Percentiles rank a stretch among this genome's conserved stretches.
These are phyloP conservation scores for Erpobdella octoculata DNA, from an alignment of 2,888 invertebrate genomes.

Conservation along the genomic window DNA sequence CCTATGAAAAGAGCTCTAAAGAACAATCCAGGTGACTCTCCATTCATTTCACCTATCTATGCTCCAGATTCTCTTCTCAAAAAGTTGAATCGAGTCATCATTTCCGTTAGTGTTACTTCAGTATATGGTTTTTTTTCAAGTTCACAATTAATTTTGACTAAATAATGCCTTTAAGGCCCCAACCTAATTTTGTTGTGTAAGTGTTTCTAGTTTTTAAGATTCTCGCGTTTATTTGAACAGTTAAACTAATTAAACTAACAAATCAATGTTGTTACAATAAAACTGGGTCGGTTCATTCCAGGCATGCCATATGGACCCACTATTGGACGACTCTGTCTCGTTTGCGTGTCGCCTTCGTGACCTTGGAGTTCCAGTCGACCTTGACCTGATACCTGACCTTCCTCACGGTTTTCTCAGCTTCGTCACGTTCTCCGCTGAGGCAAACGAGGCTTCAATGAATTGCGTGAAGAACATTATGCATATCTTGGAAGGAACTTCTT, in stretches of 20 bases:
- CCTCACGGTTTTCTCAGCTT: conserved; percentile 97
- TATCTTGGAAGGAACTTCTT: no score
- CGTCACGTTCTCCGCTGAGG: conserved; percentile 70
- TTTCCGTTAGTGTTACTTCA: conserved; percentile 65
- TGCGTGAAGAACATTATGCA: conserved; percentile 31
- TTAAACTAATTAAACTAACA: no score
- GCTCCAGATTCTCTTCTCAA: conserved; percentile 71
- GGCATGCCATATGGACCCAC: conserved; percentile 84
- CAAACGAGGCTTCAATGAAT: conserved; percentile 57
- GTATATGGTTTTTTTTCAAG: no score
- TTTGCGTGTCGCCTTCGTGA: conserved; percentile 77
- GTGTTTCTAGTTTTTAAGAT: no score
- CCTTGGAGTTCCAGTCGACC: conserved; percentile 67
- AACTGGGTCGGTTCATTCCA: conserved; percentile 48
- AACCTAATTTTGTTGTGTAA: no score
- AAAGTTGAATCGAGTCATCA: conserved; percentile 72
- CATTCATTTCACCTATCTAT: conserved; percentile 78
- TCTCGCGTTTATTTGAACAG: no score
- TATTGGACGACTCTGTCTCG: conserved; percentile 90
- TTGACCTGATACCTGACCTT: conserved; percentile 78
- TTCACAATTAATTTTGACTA: no score
- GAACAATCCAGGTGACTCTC: conserved; percentile 58
- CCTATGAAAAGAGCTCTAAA: conserved; percentile 40
- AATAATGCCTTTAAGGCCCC: no score
- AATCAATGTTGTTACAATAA: background rate